Evolutionary conservation across 2,113 vertebrate species (phyloP), one percentile per base, ranked within the genome.

Genomic region (Micronycteris hirsuta): DNA sequence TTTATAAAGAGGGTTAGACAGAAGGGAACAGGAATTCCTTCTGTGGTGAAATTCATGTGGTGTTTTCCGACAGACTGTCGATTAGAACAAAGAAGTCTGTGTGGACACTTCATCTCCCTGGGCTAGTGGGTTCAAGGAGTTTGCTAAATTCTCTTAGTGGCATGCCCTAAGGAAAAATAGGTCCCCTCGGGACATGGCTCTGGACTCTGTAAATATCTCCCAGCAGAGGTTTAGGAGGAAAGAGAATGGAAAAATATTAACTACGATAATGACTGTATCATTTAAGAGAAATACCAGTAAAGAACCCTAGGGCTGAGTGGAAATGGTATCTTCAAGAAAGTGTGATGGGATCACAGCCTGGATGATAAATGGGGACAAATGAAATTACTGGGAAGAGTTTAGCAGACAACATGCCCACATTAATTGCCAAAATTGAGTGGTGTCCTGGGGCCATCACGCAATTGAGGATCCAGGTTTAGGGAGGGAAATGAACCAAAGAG

Each of bases 21-120:
- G 76, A 95, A 96, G 92, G 45, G 92, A 96, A 97, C 84, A 90
- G 33, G 71, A 83, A 77, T 97, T 97, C 83, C 89, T 97, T 95
- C 56, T 91, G 90, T 96, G 91, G 97, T 43, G 11, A 94, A 97
- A 0, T 5, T 97, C 91, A 96, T 76, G 95, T 89, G 94, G 94
- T 61, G 54, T 95, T 93, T 95, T 56, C 45, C 33, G 20, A 92
- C 70, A 76, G 56, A 63, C 47, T 80, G 22, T 49, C 17, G 52
- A 65, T 41, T 58, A 45, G 28, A 92, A 58, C 36, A 76, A 49
- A 81, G 71, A 36, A 92, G n/a, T 38, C 41, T 38, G 1, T 82
- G 61, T 63, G 68, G 56, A 36, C 12, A 36, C 33, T 73, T 86
- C 33, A 17, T 73, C 47, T 87, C 45, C 56, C 74, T 49, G 56